phyloP scores from a whole-genome alignment of 2,113 vertebrate species.

The Malurus elegans region DNA sequence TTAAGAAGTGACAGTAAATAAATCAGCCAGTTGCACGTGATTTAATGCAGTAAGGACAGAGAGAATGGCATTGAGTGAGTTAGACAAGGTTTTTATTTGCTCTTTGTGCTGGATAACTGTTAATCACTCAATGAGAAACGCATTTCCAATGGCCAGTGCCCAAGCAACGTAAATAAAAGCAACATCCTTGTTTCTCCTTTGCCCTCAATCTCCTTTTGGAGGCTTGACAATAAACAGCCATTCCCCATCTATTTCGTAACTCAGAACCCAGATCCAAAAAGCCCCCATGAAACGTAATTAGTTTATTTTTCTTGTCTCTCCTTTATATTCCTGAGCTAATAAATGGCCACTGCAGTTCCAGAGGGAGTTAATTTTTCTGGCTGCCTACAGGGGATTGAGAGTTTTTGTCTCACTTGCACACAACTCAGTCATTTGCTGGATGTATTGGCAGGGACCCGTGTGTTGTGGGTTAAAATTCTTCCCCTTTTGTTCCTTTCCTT shows the following conservation, averaged over 20 bases:
- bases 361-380: background rate
- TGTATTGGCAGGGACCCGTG: background rate
- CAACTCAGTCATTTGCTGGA: background rate
- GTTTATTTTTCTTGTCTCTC: background rate
- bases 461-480: no score
- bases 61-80: background rate
- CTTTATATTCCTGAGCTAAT: slow-evolving; percentile 4
- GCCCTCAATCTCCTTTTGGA: slow-evolving; percentile 28
- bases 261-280: background rate
- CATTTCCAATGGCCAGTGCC: slow-evolving; percentile 11
- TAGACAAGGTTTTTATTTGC: slow-evolving; percentile 39
- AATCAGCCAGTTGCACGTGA: background rate
- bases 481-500: no score
- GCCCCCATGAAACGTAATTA: background rate
- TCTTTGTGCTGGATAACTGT: slow-evolving; percentile 31
- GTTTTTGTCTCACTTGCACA: background rate
- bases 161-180: background rate
- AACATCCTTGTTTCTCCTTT: slow-evolving; percentile 42
- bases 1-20: background rate
- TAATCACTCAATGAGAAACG: slow-evolving; percentile 15
- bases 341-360: background rate
- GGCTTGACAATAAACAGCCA: background rate
- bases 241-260: background rate
- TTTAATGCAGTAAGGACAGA: background rate
- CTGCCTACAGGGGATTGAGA: background rate